phyloP scores from a whole-genome alignment of 2,888 invertebrate species.

The Parapristionchus giblindavisi region DNA sequence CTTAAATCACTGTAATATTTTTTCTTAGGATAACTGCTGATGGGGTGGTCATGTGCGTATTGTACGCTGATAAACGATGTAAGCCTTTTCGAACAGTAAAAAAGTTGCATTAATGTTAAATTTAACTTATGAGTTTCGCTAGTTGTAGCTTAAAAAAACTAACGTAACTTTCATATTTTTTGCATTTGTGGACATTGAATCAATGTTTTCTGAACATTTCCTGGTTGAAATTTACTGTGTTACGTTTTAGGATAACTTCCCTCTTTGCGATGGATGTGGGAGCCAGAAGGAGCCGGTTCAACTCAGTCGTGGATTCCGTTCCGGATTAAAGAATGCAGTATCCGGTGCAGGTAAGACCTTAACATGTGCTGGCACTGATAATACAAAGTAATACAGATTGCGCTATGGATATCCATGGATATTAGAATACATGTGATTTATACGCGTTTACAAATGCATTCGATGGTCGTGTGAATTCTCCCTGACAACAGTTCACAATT shows the following conservation, averaged over 20 bases:
- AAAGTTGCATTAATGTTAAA: not conserved
- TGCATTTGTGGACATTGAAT: not conserved
- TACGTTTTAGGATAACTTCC: not conserved
- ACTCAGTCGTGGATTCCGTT: not conserved
- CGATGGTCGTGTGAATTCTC: not conserved
- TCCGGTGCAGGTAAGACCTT: slow-evolving; percentile 4
- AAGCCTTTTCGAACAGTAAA: not conserved
- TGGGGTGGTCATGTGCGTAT: slow-evolving; percentile 30
- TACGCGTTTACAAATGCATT: not conserved
- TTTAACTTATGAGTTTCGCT: slow-evolving; percentile 3
- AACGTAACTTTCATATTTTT: not conserved
- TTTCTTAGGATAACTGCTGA: too few relatives aligned
- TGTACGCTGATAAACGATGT: slow-evolving; percentile 35
- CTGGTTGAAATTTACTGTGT: too few relatives aligned
- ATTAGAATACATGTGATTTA: not conserved
- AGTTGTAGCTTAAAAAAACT: too few relatives aligned
- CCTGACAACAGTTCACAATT: not conserved
- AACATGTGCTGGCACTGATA: not conserved
- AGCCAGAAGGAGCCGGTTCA: not conserved
- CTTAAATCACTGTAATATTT: too few relatives aligned
- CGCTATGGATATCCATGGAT: not conserved
- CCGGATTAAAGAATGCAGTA: slow-evolving; percentile 22
- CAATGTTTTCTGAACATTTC: too few relatives aligned
- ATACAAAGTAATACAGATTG: not conserved
- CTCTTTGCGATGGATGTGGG: slow-evolving; percentile 30